Conservation (phyloP, 2,797 vertebrate species). For the Trachops cirrhosus region DNA sequence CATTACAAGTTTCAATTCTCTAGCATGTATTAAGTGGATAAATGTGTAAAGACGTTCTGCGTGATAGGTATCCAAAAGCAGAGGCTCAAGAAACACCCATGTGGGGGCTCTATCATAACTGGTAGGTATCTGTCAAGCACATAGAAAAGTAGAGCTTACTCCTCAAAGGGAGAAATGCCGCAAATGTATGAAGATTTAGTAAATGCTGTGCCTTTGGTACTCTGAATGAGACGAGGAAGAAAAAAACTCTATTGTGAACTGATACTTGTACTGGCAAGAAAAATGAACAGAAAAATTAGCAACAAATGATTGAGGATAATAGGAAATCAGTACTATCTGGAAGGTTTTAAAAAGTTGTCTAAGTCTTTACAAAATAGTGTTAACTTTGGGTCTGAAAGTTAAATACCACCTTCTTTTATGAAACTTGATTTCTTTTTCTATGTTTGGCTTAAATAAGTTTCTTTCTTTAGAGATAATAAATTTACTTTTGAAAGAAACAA, state of each 20-base stretch:
- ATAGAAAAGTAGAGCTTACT: background rate
- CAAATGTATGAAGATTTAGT: background rate
- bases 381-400: background rate
- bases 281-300: background rate
- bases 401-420: background rate
- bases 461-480: background rate
- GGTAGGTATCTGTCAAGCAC: background rate
- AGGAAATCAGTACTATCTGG: background rate
- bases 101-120: background rate
- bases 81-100: background rate
- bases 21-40: background rate
- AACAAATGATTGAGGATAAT: background rate
- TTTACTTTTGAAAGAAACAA: slow-evolving; percentile 29
- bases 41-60: background rate
- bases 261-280: background rate
- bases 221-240: background rate
- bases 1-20: background rate
- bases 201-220: background rate
- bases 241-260: background rate
- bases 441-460: background rate
- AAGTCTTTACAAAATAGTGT: background rate
- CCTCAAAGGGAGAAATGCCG: background rate
- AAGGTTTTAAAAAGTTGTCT: background rate
- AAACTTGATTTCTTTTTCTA: background rate
- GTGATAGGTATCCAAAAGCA: background rate